Evolutionary conservation across 2,888 invertebrate genomes (phyloP).

Genomic region (Macrostomum cliftonense): DNA sequence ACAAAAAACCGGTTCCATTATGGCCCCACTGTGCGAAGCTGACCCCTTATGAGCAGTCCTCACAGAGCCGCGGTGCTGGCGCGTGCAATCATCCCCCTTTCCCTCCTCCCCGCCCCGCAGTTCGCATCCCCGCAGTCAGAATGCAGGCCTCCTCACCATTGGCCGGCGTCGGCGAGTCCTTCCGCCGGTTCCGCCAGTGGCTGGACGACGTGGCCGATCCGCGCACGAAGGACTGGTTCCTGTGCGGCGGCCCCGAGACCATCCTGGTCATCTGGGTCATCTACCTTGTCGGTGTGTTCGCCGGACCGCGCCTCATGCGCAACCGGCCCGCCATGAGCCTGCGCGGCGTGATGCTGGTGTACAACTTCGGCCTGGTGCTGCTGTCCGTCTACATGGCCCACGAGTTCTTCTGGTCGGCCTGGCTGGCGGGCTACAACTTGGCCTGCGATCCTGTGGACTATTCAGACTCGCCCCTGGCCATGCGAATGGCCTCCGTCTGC

Average conservation of each 20-base stretch:
- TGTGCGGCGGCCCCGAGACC: slow-evolving; percentile 19
- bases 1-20: too few species aligned
- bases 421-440: slow-evolving; percentile 11
- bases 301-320: slow-evolving; percentile 20
- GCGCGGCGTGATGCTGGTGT: slow-evolving; percentile 15
- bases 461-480: slow-evolving; percentile 55
- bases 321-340: slow-evolving; percentile 16
- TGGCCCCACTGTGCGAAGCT: too few species aligned
- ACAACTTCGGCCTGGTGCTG: slow-evolving; percentile 19
- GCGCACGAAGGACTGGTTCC: slow-evolving; percentile 20
- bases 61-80: too few species aligned
- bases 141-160: slow-evolving; percentile 46
- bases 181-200: background rate
- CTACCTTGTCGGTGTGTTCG: slow-evolving; percentile 19
- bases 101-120: too few species aligned
- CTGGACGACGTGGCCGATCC: slow-evolving; percentile 16
- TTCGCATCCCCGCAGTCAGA: too few species aligned
- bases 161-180: too few species aligned
- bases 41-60: too few species aligned
- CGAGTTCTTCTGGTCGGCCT: slow-evolving; percentile 17
- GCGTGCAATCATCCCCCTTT: too few species aligned
- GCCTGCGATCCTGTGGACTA: slow-evolving; percentile 67
- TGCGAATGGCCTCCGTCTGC: slow-evolving; percentile 24
- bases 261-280: slow-evolving; percentile 16
- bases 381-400: slow-evolving; percentile 22